A percentile compares a stretch with the other conserved stretches of the same genome.
phyloP scores from a whole-genome alignment of 2,113 vertebrate species.

The Silurus meridionalis region DNA sequence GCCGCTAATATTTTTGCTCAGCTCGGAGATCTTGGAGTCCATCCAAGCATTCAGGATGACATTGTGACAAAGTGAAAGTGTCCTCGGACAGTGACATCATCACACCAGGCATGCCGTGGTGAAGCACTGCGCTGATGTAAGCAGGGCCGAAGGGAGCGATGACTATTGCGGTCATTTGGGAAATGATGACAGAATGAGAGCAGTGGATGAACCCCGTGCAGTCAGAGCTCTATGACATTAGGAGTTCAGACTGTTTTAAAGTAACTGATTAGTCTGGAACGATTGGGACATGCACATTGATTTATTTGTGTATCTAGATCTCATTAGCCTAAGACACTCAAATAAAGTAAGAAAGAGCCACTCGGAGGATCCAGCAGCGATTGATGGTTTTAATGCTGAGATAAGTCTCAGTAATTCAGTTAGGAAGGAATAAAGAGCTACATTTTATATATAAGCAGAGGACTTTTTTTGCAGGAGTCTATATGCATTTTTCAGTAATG shows the following conservation, averaged over 20 bases:
- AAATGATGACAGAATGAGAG: slow-evolving; percentile 48
- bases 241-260: slow-evolving; percentile 5
- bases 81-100: slow-evolving; percentile 50
- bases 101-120: slow-evolving; percentile 1
- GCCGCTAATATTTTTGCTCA: background rate
- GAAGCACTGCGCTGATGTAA: slow-evolving; percentile 40
- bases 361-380: slow-evolving; percentile 6
- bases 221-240: slow-evolving; percentile 15
- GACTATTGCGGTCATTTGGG: slow-evolving; percentile 25
- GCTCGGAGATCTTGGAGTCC: background rate
- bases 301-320: slow-evolving; percentile 41
- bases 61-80: slow-evolving; percentile 11
- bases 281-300: slow-evolving; percentile 19
- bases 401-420: slow-evolving; percentile 28
- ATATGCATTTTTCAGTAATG: background rate
- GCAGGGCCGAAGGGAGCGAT: slow-evolving; percentile 28
- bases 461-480: background rate
- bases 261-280: slow-evolving; percentile 5
- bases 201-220: slow-evolving; percentile 7
- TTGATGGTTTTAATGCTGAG: slow-evolving; percentile 23
- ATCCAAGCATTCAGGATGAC: slow-evolving; percentile 16
- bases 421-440: slow-evolving; percentile 7
- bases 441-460: background rate
- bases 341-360: slow-evolving; percentile 38
- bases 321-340: slow-evolving; percentile 36